Conservation (phyloP, 30 jellyfish, hydroid and myxozoan genomes). For the Chironex yamaguchii region DNA sequence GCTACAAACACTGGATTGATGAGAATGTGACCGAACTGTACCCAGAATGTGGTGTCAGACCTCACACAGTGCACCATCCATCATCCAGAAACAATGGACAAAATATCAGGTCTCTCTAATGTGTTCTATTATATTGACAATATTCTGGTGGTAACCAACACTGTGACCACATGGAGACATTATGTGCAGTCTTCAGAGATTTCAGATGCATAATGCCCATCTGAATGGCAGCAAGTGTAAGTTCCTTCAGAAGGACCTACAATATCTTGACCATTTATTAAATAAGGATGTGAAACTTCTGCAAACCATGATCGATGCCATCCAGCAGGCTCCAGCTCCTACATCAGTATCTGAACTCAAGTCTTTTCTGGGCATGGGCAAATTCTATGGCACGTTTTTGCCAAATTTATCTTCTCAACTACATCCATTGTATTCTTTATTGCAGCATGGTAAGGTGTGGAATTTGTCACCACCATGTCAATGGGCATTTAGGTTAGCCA, state of each 20-base stretch:
- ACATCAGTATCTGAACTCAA: constrained; percentile 33
- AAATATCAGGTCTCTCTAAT: not conserved
- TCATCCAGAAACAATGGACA: constrained; percentile 37
- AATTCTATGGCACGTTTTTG: constrained; percentile 43
- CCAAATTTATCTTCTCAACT: constrained; percentile 15
- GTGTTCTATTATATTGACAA: constrained; percentile 48
- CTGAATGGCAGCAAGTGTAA: constrained; percentile 21
- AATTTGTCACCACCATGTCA: constrained; percentile 22
- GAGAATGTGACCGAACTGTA: no score
- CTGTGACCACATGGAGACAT: constrained; percentile 26
- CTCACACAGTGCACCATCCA: constrained; percentile 65
- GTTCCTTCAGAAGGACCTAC: constrained; percentile 7
- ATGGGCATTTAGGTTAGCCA: constrained; percentile 22
- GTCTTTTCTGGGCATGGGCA: constrained; percentile 52
- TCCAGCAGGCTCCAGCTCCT: constrained; percentile 61
- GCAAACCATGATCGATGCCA: constrained; percentile 27
- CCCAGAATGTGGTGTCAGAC: no score
- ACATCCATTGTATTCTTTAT: constrained; percentile 49
- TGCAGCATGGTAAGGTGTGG: constrained; percentile 17
- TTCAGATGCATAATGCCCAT: not conserved
- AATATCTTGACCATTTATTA: constrained; percentile 48
- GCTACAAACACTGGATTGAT: no score
- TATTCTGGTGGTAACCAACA: constrained; percentile 8
- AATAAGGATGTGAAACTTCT: constrained; percentile 43
- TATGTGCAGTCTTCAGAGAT: constrained; percentile 16